Evolutionary conservation across 2,797 vertebrate species (phyloP), one percentile per base, ranked within the genome.

Genomic region (Uromys caudimaculatus): DNA sequence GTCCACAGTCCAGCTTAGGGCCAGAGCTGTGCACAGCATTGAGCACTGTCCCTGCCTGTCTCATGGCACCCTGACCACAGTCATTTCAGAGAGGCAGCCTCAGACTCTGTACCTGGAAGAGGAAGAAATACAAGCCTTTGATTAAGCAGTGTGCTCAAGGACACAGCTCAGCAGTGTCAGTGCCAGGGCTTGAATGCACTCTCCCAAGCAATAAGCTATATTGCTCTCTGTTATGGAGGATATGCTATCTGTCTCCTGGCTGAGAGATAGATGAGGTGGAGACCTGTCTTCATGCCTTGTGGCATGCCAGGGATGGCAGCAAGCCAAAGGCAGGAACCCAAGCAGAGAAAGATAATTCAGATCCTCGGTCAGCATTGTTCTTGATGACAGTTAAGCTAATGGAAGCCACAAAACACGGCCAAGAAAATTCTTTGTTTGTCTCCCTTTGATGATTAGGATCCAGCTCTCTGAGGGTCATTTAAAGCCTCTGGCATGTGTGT

Each of bases 351-450:
- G 7, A 41, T 78, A 92, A 93, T 97, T 96, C 5, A 96, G 93
- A 41, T 32, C 95, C 95, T 97, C 93, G 97, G 96, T 96, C 76
- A 97, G 98, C 97, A 96, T 94, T 92, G 95, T 93, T 73, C 97
- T 92, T 82, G 76, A 67, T 86, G 97, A 79, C 58, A 97, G 85
- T 94, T 97, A 75, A 97, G 93, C 92, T 97, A 97, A 97, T 81
- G 97, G 96, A 86, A 95, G 94, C 89, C 85, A 60, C 56, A 81
- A 75, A 94, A 93, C 89, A 56, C 93, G 73, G 95, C 75, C 90
- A 96, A 83, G 58, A 98, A 98, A 97, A 96, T 56, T 64, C 3
- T 95, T 82, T 95, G 90, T 62, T 76, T 93, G 90, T 4, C 89
- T 92, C 35, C 90, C 86, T 91, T 93, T 82, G 95, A 82, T 81